These are phyloP conservation scores for Hippocampus kuda DNA, from an alignment of 2,797 vertebrate genomes.

Conservation along the genomic window DNA sequence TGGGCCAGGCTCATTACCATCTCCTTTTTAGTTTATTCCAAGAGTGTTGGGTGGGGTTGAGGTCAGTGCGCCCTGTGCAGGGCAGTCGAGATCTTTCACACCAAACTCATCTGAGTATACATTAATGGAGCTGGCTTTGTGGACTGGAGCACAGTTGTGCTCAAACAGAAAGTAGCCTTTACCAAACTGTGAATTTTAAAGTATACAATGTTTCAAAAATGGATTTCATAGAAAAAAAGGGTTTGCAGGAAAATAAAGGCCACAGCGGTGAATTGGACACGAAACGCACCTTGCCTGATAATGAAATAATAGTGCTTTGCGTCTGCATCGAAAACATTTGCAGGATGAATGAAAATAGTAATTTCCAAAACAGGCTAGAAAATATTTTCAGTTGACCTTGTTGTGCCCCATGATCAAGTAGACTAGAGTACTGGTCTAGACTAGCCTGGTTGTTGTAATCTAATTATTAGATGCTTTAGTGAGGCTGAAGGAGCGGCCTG, in stretches of 20 bases:
- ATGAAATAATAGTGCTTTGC: neutral
- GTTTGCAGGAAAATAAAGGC: neutral
- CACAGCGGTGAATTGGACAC: neutral
- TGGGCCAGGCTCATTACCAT: neutral
- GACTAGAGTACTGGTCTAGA: conserved; percentile 56
- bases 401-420: conserved; percentile 23
- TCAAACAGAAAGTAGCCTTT: neutral
- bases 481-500: conserved; percentile 34
- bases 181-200: neutral
- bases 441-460: conserved; percentile 52
- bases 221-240: neutral
- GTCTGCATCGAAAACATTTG: neutral
- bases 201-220: neutral
- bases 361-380: neutral
- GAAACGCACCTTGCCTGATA: too few relatives aligned
- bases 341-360: neutral
- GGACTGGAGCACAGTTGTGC: neutral
- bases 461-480: conserved; percentile 56
- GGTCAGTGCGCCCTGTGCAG: neutral
- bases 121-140: neutral
- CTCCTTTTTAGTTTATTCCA: neutral
- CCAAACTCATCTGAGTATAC: neutral
- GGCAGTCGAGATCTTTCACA: neutral
- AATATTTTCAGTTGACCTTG: neutral
- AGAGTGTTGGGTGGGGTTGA: neutral